A percentile compares a stretch with the other conserved stretches of the same genome.
These are phyloP conservation scores for Jordanella pulchra DNA, from an alignment of 2,797 vertebrate species.

Conservation along the genomic window DNA sequence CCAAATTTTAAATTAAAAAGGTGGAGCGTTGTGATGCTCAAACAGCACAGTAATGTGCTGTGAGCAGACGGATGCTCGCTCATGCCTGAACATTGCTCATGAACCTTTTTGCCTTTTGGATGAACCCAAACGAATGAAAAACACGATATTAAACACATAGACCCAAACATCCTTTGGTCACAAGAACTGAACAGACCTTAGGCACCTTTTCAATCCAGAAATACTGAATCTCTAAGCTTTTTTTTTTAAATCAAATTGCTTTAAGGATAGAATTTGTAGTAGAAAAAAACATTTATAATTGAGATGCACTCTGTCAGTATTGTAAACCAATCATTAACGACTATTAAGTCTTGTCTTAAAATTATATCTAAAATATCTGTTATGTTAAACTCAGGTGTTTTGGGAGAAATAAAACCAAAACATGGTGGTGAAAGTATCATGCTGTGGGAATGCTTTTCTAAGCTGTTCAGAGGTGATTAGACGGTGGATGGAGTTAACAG, in stretches of 20 bases:
- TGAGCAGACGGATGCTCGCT: constrained; percentile 40
- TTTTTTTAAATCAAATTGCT: not conserved
- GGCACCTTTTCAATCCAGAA: not conserved
- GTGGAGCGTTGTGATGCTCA: constrained; percentile 42
- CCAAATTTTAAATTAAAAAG: constrained; percentile 69
- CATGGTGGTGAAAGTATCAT: not conserved
- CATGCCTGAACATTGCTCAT: constrained; percentile 42
- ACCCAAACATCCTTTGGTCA: not conserved
- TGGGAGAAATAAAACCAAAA: no score
- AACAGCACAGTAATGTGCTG: constrained; percentile 30
- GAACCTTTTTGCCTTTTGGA: constrained; percentile 31
- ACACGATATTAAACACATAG: not conserved
- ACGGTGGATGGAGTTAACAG: no score
- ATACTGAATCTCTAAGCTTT: not conserved
- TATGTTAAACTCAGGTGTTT: no score
- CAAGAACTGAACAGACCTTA: not conserved
- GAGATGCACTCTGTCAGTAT: no score
- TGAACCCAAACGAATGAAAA: constrained; percentile 52
- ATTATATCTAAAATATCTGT: no score
- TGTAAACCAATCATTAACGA: not conserved
- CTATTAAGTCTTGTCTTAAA: no score
- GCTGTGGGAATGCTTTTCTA: not conserved
- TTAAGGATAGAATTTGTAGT: not conserved
- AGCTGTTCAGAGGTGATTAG: no score
- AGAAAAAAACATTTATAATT: not conserved